Evolutionary conservation across 2,113 vertebrate genomes (phyloP).

Genomic region (Zosterops pallidus): DNA sequence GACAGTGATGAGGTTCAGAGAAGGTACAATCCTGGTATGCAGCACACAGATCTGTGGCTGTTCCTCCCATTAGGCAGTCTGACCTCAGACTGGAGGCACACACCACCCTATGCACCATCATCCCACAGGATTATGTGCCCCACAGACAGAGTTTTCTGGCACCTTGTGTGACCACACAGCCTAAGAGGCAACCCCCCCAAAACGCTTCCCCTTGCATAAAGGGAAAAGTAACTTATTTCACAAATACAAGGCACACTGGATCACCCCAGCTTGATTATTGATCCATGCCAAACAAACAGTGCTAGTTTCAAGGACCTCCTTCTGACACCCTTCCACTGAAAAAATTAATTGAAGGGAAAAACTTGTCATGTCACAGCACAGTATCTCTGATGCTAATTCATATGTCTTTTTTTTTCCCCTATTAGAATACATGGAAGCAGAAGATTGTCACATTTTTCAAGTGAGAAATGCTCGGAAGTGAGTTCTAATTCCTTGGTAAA

Average conservation of each 20-base stretch:
- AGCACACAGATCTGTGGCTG: neutral
- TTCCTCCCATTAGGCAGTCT: neutral
- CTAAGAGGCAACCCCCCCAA: neutral
- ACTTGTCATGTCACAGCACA: neutral
- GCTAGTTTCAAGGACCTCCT: neutral
- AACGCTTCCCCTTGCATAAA: neutral
- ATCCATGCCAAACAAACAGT: neutral
- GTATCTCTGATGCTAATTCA: neutral
- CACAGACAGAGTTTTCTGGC: neutral
- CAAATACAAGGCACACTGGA: neutral
- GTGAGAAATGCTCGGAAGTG: neutral
- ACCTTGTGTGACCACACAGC: neutral
- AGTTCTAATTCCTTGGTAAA: neutral
- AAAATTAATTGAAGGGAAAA: neutral
- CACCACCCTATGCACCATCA: neutral
- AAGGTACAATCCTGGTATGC: neutral
- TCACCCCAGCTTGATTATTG: neutral
- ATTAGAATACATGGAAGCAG: neutral
- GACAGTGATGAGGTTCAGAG: neutral
- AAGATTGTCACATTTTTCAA: neutral
- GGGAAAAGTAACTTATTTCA: neutral
- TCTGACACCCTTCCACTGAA: neutral
- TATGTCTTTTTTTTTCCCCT: neutral
- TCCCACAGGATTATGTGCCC: accelerated
- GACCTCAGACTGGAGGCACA: neutral